Conservation (phyloP, 1,140 invertebrate genomes). For the Bombus fervidus region DNA sequence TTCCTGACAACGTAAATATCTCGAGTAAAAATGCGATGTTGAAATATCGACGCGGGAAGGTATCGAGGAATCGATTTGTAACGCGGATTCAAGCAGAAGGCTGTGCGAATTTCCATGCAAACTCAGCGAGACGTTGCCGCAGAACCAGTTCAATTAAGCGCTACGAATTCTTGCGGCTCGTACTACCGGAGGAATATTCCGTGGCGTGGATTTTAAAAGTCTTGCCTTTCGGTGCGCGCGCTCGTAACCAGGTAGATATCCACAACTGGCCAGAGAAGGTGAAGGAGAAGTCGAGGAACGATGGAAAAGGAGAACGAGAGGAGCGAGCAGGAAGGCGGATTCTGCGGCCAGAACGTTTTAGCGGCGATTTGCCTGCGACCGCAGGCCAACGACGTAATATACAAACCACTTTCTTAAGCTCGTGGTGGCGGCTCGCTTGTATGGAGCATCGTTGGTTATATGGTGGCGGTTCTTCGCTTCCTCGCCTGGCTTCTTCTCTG, state of each 20-base stretch:
- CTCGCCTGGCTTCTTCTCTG: conserved; percentile 7
- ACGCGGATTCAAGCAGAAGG: not conserved
- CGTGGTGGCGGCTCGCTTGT: conserved; percentile 63
- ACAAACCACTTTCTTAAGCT: conserved; percentile 78
- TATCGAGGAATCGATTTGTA: conserved; percentile 10
- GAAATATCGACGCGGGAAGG: not conserved
- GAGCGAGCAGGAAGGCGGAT: conserved; percentile 31
- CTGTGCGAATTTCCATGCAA: conserved; percentile 2
- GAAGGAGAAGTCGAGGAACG: not conserved
- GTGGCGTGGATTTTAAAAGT: conserved; percentile 6
- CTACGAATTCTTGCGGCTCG: conserved; percentile 46
- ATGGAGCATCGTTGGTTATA: conserved; percentile 62
- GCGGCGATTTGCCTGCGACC: conserved; percentile 79
- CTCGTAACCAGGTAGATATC: conserved; percentile 46
- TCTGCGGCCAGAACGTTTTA: conserved; percentile 78
- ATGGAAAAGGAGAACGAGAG: not conserved
- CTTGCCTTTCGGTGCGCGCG: conserved; percentile 38
- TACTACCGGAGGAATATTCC: conserved; percentile 40
- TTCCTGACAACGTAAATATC: not conserved
- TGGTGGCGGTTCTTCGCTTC: conserved; percentile 51
- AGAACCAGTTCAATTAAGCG: conserved; percentile 51
- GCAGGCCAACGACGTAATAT: conserved; percentile 78
- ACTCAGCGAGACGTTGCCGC: not conserved
- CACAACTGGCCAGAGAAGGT: conserved; percentile 17
- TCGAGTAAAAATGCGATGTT: not conserved